Base-by-base conservation (phyloP, 2,888 invertebrate genomes). In the Biston stratarius region DNA sequence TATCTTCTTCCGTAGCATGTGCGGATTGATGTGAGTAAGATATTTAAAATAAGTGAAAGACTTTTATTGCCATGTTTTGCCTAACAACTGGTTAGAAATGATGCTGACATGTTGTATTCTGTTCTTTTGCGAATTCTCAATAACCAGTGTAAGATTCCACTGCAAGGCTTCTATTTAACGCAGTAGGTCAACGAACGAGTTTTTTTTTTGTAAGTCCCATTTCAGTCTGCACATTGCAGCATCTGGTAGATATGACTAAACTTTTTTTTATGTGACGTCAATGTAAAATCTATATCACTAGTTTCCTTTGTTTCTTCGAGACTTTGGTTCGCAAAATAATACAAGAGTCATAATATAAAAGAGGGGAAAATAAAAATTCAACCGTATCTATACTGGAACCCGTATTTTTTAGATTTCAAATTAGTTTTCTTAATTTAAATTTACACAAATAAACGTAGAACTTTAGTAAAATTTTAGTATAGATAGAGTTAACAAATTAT, bases 161-260 rank as follows among this genome's bases (percentile, higher is more conserved):
- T 64, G 57, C 68, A 71, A 48, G 74, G 73, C 74, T 75, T 75
- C 72, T 73, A 58, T 69, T 66, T 69, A 60, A 67, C 71, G 49
- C 73, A 69, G 72, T 73, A 66, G 74, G 74, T 72, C 73, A 73
- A 70, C 59, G 70, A 60, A 66, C 70, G 62, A 40, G 48, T 59
- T 71, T 75, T 73, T 59, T 71, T 75, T 73, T 75, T 72, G 64
- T 60, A 59, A 65, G 58, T 59, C 56, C 14, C 64, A 64, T 71
- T 67, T 72, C 67, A 66, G 61, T 55, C 64, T 67, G 72, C 71
- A 74, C 69, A 71, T 71, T 70, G 64, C 63, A 73, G 68, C 75
- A 75, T 75, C 72, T 75, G 75, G 72, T 67, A 67, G 56, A 66
- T 73, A 64, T 65, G 64, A 64, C 64, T 60, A 53, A 65, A 58